phyloP scores from a whole-genome alignment of 2,113 vertebrate genomes.

The Carassius auratus region DNA sequence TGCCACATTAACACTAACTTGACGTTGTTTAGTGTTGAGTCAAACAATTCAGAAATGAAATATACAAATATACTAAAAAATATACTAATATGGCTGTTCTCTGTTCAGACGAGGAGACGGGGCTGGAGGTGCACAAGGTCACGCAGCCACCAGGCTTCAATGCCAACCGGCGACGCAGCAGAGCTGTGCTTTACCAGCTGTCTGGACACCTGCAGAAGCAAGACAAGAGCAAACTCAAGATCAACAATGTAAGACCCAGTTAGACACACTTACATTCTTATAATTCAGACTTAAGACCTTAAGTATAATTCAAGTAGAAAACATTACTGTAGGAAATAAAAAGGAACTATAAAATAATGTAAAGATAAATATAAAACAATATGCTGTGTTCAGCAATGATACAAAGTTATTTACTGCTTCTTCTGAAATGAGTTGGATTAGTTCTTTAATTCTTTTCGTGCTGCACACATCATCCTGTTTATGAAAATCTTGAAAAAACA shows the following conservation, averaged over 20 bases:
- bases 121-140: constrained; percentile 78
- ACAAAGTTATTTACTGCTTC: neutral
- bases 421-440: neutral
- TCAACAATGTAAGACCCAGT: constrained; percentile 78
- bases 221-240: constrained; percentile 84
- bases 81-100: constrained; percentile 19
- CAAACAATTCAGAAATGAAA: neutral
- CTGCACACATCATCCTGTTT: neutral
- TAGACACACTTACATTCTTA: neutral
- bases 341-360: neutral
- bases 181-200: constrained; percentile 82
- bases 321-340: neutral
- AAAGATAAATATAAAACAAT: neutral
- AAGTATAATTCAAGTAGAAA: neutral
- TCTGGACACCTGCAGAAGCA: constrained; percentile 85
- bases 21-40: neutral
- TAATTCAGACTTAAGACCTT: neutral
- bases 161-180: constrained; percentile 78
- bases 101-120: constrained; percentile 76
- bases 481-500: neutral
- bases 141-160: constrained; percentile 79
- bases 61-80: neutral
- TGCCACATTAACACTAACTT: neutral
- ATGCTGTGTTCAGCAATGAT: neutral
- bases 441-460: neutral